Evolutionary conservation across 2,113 vertebrate species (phyloP).

Genomic region (Neolamprologus toae): DNA sequence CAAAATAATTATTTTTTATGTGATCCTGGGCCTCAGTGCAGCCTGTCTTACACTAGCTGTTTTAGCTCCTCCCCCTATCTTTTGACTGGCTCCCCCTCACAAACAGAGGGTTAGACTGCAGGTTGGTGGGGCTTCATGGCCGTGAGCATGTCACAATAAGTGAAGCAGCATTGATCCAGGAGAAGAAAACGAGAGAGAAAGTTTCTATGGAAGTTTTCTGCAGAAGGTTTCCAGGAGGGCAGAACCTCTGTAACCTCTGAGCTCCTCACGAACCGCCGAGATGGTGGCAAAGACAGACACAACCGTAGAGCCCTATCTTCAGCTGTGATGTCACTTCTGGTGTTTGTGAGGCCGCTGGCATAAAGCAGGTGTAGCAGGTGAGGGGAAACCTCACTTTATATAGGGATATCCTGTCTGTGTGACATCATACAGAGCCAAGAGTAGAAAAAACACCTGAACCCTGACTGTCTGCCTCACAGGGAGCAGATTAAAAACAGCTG

Average conservation of each 20-base stretch:
- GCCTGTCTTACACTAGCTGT: not conserved
- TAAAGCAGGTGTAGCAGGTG: too few species aligned
- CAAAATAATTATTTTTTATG: not conserved
- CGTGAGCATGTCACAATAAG: not conserved
- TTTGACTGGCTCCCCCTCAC: not conserved
- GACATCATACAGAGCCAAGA: not conserved
- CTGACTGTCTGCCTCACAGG: not conserved
- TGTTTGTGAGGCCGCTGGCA: not conserved
- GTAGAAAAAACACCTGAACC: not conserved
- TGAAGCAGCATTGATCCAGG: not conserved
- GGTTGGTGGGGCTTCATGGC: not conserved
- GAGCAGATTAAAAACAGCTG: not conserved
- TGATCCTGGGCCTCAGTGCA: not conserved
- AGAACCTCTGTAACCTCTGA: not conserved
- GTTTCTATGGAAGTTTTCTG: not conserved
- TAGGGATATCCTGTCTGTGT: not conserved
- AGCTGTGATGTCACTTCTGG: not conserved
- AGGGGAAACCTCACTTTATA: not conserved
- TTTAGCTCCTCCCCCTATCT: not conserved
- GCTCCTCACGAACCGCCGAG: not conserved
- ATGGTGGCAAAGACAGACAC: not conserved
- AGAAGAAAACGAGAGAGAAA: not conserved
- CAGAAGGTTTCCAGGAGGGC: not conserved
- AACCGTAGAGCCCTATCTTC: not conserved
- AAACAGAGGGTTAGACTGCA: not conserved